Conservation (phyloP, 2,113 vertebrate species). For the Laticauda colubrina region DNA sequence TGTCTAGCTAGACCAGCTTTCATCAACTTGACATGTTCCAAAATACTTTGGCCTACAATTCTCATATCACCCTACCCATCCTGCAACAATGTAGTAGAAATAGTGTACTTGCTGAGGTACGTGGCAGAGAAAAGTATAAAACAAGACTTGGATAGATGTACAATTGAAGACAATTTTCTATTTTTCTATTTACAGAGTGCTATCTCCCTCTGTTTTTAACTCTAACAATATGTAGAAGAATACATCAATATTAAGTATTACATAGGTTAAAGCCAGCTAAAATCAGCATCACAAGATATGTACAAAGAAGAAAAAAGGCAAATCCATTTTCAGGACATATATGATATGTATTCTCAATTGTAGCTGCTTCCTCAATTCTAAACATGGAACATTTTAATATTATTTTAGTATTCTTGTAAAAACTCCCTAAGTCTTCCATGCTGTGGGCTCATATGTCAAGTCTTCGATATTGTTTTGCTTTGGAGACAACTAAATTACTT, state of each 20-base stretch:
- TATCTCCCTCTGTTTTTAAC: background rate
- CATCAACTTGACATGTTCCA: background rate
- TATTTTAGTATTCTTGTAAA: background rate
- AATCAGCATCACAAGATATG: background rate
- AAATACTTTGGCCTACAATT: background rate
- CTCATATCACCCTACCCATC: background rate
- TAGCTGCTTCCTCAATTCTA: background rate
- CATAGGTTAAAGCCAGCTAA: background rate
- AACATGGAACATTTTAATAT: background rate
- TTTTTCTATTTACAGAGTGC: background rate
- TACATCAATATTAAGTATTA: background rate
- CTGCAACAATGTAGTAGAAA: background rate
- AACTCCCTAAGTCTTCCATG: background rate
- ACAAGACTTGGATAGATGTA: background rate
- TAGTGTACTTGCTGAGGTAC: background rate
- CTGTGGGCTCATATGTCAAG: background rate
- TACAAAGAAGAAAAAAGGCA: background rate
- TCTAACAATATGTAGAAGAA: background rate
- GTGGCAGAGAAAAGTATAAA: background rate
- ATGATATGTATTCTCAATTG: background rate
- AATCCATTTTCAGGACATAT: background rate
- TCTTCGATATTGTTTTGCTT: background rate
- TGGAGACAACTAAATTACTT: slow-evolving; percentile 16
- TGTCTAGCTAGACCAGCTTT: background rate
- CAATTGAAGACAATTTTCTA: background rate